Evolutionary conservation across 1,140 invertebrate genomes (phyloP), one percentile per base, ranked within the genome.

Genomic region (Drosophila burlai): DNA sequence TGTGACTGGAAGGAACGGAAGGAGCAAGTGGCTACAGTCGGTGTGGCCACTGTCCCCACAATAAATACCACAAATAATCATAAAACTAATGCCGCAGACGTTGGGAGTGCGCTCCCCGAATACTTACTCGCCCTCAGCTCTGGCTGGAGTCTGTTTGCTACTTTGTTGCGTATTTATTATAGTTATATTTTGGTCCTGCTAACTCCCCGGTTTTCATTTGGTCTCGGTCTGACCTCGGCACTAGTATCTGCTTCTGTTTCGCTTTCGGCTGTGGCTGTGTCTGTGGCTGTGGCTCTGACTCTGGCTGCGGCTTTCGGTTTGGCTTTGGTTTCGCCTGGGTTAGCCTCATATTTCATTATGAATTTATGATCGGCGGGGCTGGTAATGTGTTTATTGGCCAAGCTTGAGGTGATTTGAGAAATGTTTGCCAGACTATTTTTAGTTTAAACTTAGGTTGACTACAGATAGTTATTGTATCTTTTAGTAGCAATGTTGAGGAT

Each of bases 31-130:
- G 68, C 71, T 78, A 65, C 62, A 80, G 76, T 66, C 71, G 64
- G 62, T 82, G 76, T 54, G 58, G 58, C 65, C 57, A 64, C 64
- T 68, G 62, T 60, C 52, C 60, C 71, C 79, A 66, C 76, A 83
- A 85, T 81, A 90, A 85, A 76, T 64, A 73, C 77, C 82, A 90
- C 86, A 90, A 90, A 90, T 90, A 90, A 90, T 90, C 86, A 90
- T 90, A 90, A 90, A 90, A 90, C 76, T 90, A 90, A 90, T 86
- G 76, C 85, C 79, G 74, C 75, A 80, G 84, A 68, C 77, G 38
- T 45, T 71, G 36, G 52, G 49, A 47, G 69, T 38, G 64, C 60
- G 60, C 64, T 60, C 24, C 47, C 57, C 49, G 60, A 50, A 50
- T 50, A 50, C 49, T 42, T 68, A 34, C 29, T 31, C 24, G 57